phyloP scores from a whole-genome alignment of 2,113 vertebrate species.

The Paramisgurnus dabryanus region DNA sequence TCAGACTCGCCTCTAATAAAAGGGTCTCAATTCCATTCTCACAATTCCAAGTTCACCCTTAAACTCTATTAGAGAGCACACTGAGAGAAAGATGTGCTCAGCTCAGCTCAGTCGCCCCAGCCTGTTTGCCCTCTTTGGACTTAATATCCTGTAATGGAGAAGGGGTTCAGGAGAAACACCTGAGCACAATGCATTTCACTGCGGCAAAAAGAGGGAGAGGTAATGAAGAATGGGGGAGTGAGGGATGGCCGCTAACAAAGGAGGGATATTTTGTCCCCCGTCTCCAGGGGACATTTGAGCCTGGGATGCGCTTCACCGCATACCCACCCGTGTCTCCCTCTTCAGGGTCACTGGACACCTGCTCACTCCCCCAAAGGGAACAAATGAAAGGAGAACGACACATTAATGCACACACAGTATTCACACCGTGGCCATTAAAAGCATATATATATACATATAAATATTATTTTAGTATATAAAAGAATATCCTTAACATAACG shows the following conservation, averaged over 20 bases:
- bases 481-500: too few species aligned
- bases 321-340: constrained; percentile 24
- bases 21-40: not conserved
- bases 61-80: constrained; percentile 36
- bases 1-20: constrained; percentile 3
- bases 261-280: constrained; percentile 7
- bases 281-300: constrained; percentile 44
- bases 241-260: constrained; percentile 42
- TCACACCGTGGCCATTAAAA: not conserved
- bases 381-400: constrained; percentile 13
- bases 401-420: not conserved
- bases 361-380: constrained; percentile 14
- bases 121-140: constrained; percentile 24
- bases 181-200: constrained; percentile 12
- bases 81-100: not conserved
- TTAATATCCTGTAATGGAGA: constrained; percentile 43
- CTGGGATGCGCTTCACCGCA: constrained; percentile 36
- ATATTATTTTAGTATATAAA: too few species aligned
- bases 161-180: constrained; percentile 29
- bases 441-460: not conserved
- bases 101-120: not conserved
- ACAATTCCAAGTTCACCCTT: constrained; percentile 29
- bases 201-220: not conserved
- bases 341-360: constrained; percentile 36
- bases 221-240: constrained; percentile 20